These are phyloP conservation scores for Clinocottus analis DNA, from an alignment of 2,113 vertebrate species.

Conservation along the genomic window DNA sequence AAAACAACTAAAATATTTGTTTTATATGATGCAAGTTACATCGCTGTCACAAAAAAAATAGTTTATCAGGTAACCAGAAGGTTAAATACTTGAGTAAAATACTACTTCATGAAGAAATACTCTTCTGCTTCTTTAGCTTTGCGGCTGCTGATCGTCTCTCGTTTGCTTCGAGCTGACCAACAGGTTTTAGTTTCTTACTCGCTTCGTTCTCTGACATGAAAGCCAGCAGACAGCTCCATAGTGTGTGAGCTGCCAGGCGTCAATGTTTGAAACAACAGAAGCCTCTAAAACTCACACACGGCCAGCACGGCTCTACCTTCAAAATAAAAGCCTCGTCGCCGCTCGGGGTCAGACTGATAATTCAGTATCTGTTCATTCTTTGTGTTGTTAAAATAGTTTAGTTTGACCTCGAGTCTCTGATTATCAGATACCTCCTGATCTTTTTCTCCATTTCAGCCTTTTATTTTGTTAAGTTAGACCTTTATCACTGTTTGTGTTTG, in stretches of 20 bases:
- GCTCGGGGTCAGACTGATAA: not conserved
- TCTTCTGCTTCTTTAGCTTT: not conserved
- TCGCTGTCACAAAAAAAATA: not conserved
- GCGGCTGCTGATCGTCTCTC: not conserved
- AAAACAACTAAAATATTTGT: no score
- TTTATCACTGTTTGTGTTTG: no score
- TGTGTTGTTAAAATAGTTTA: no score
- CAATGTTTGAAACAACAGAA: slow-evolving; percentile 59
- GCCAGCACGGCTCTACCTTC: slow-evolving; percentile 12
- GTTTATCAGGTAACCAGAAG: not conserved
- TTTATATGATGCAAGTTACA: not conserved
- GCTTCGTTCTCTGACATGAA: slow-evolving; percentile 25
- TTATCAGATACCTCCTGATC: not conserved
- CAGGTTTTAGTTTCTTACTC: slow-evolving; percentile 36
- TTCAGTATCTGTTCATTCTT: no score
- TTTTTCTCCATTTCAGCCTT: not conserved
- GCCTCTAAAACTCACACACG: slow-evolving; percentile 35
- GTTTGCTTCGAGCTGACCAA: slow-evolving; percentile 25
- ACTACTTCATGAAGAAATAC: not conserved
- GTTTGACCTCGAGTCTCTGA: not conserved
- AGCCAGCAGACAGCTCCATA: slow-evolving; percentile 43
- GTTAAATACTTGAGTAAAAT: not conserved
- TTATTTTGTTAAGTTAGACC: not conserved
- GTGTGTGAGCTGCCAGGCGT: slow-evolving; percentile 55
- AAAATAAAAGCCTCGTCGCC: slow-evolving; percentile 53